These are phyloP conservation scores for Drosophila sulfurigaster DNA, from an alignment of 1,140 invertebrate species.

Conservation along the genomic window DNA sequence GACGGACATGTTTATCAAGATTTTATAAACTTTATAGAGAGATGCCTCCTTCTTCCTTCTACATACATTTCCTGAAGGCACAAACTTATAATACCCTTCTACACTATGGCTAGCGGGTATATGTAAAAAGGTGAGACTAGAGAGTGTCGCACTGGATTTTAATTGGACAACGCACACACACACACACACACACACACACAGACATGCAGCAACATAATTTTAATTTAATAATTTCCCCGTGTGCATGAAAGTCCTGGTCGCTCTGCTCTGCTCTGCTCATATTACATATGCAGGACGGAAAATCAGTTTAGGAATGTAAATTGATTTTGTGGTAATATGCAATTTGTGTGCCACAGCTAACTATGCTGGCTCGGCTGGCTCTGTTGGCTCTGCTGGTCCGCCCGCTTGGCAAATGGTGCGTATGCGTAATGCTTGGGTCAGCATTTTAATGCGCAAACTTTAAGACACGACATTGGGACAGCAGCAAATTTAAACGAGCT, in stretches of 20 bases:
- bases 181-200: neutral
- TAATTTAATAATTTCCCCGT: slow-evolving; percentile 80
- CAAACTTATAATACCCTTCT: too few species aligned
- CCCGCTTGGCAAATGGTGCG: slow-evolving; percentile 63
- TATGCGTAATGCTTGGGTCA: slow-evolving; percentile 71
- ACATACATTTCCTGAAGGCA: too few species aligned
- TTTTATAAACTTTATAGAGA: too few species aligned
- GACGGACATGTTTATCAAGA: too few species aligned
- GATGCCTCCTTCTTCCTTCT: too few species aligned
- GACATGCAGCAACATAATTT: slow-evolving; percentile 72
- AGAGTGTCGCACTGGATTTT: slow-evolving; percentile 56
- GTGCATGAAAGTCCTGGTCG: slow-evolving; percentile 35
- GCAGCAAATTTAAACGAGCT: slow-evolving; percentile 55
- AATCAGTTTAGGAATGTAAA: slow-evolving; percentile 83
- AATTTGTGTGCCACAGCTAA: slow-evolving; percentile 62
- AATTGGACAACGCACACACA: slow-evolving; percentile 55
- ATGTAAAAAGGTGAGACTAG: too few species aligned
- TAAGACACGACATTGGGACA: slow-evolving; percentile 32
- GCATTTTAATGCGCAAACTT: slow-evolving; percentile 55
- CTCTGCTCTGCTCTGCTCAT: neutral
- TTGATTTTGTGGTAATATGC: slow-evolving; percentile 82
- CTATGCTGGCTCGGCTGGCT: slow-evolving; percentile 5
- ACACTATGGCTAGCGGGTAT: too few species aligned
- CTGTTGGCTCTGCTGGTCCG: slow-evolving; percentile 25
- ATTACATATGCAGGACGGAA: slow-evolving; percentile 55